A percentile compares a stretch with the other conserved stretches of the same genome.
Conservation (phyloP, 1,140 invertebrate species). For the fruit fly (Drosophila melanogaster) region DNA sequence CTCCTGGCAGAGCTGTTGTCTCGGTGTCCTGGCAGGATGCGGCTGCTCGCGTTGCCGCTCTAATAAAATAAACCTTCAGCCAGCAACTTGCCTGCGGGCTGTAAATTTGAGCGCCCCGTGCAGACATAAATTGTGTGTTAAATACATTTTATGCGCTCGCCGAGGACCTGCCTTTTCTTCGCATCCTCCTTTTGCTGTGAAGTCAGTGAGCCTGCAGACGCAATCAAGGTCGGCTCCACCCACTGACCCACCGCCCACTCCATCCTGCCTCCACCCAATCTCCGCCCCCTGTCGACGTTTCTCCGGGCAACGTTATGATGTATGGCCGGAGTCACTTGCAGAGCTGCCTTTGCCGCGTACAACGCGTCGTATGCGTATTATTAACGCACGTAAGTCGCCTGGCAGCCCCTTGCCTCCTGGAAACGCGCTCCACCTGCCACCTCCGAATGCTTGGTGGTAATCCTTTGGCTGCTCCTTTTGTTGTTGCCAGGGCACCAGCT, state of each 20-base stretch:
- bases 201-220: slow-evolving; percentile 76
- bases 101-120: slow-evolving; percentile 77
- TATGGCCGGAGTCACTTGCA: slow-evolving; percentile 51
- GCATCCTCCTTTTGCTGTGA: slow-evolving; percentile 1
- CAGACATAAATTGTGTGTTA: slow-evolving; percentile 82
- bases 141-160: slow-evolving; percentile 80
- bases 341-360: slow-evolving; percentile 46
- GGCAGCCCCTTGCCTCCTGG: slow-evolving; percentile 5
- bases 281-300: slow-evolving; percentile 49
- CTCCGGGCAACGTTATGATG: slow-evolving; percentile 61
- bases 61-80: slow-evolving; percentile 79
- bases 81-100: slow-evolving; percentile 59
- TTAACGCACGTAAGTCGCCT: slow-evolving; percentile 69
- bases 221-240: slow-evolving; percentile 68
- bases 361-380: slow-evolving; percentile 76
- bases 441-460: slow-evolving; percentile 48
- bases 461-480: slow-evolving; percentile 75
- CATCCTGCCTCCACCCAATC: background rate
- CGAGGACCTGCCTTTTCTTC: slow-evolving; percentile 31
- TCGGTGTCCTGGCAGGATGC: slow-evolving; percentile 29
- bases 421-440: background rate
- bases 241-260: background rate
- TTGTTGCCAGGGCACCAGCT: slow-evolving; percentile 61
- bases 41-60: slow-evolving; percentile 26
- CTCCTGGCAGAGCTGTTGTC: background rate